A percentile compares a stretch with the other conserved stretches of the same genome.
phyloP scores from a whole-genome alignment of 2,797 vertebrate species.

The Heteromormyrus szaboi region DNA sequence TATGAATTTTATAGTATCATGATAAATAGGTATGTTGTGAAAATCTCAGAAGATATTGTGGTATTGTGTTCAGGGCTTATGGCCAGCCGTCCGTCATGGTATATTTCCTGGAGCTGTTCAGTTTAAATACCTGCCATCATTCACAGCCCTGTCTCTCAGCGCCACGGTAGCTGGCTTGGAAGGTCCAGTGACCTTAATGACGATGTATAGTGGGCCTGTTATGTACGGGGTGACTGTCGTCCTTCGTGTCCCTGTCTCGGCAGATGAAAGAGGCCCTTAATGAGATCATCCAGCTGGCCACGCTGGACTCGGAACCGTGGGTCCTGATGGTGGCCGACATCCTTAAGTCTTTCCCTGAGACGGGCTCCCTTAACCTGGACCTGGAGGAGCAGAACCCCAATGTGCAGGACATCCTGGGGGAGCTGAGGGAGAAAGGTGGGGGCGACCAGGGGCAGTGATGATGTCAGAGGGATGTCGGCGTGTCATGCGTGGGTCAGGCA shows the following conservation, averaged over 20 bases:
- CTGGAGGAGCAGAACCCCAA: constrained; percentile 98
- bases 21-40: background rate
- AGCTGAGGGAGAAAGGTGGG: constrained; percentile 91
- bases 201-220: too few species aligned
- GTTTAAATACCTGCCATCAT: background rate
- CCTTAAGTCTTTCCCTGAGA: constrained; percentile 95
- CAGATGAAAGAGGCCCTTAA: constrained; percentile 96
- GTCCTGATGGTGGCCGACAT: constrained; percentile 98
- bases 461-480: background rate
- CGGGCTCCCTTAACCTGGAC: constrained; percentile 91
- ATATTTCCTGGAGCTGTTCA: background rate
- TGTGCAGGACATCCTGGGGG: constrained; percentile 93
- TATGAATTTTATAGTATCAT: background rate
- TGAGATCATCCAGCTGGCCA: constrained; percentile 92
- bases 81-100: background rate
- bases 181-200: background rate
- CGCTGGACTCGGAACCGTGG: constrained; percentile 95
- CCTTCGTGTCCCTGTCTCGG: constrained; percentile 17
- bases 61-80: background rate
- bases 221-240: background rate
- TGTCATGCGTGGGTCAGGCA: background rate
- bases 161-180: background rate
- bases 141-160: background rate
- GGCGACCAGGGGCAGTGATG: background rate
- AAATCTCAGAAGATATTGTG: background rate